Base-by-base conservation (phyloP, 2,888 invertebrate genomes). In the Erebia epiphron region DNA sequence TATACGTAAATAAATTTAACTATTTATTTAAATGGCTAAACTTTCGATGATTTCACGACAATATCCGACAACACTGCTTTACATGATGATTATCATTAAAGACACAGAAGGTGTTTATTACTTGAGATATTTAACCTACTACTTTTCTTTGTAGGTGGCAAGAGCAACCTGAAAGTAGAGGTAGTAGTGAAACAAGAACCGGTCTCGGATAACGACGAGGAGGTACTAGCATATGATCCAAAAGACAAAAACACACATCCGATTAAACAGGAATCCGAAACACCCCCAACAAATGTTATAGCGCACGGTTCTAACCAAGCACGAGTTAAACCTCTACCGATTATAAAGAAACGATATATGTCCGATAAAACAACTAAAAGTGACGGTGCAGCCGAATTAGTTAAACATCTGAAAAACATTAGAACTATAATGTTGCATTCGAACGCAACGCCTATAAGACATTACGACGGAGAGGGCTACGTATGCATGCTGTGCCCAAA, bases 141-240 rank as follows among this genome's bases (percentile, higher is more conserved):
- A 66, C 66, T 66, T 66, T 66, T 66, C 21, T 66, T 66, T 57
- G 66, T 66, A 66, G 66, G 49, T 66, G 57, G 66, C 43, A 66
- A 66, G 66, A 66, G 57, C 56, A 46, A 57, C 56, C 66, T 43
- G 66, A 46, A 46, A 66, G 13, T 66, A 57, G 57, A 66, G 58
- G 57, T 66, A 66, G 43, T 66, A 66, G 66, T 66, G 57, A 66
- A 66, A 66, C 66, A 58, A 46, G 66, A 66, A 49, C 57, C 66
- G 5, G 57, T 43, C 57, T 66, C 57, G 11, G 65, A 65, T 43
- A 13, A 18, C 46, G 41, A 56, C 3, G 66, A 66, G 11, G 57
- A 46, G 4, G 2, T 16, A 4, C 21, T 49, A 49, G 21, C n/a
- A 14, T 18, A 14, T 11, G 66, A 57, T 4, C 41, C 65, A 14